Conservation (phyloP, 1,140 invertebrate species). For the Daktulosphaira vitifoliae region DNA sequence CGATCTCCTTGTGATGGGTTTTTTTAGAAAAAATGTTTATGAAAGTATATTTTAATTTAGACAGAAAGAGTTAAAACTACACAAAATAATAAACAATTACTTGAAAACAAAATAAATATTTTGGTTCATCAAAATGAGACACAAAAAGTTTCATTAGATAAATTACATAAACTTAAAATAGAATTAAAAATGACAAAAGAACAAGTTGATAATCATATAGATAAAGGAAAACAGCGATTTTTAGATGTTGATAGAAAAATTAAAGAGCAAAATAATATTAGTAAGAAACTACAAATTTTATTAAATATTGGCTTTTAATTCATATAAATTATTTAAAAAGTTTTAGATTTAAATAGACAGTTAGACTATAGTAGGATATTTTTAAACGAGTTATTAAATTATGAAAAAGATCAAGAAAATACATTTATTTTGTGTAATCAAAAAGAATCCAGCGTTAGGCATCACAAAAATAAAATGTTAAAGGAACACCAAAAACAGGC, state of each 20-base stretch:
- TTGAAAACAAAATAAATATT: conserved; percentile 19
- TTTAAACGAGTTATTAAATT: neutral
- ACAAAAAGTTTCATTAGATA: neutral
- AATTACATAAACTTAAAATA: conserved; percentile 8
- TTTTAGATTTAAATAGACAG: conserved; percentile 6
- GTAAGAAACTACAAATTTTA: neutral
- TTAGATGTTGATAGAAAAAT: neutral
- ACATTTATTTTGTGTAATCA: conserved; percentile 26
- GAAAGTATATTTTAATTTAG: too few relatives aligned
- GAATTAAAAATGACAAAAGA: conserved; percentile 10
- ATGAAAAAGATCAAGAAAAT: conserved; percentile 28
- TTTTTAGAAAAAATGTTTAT: too few relatives aligned
- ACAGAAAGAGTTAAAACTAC: neutral
- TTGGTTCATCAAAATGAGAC: neutral
- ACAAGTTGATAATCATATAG: neutral
- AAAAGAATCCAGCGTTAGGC: conserved; percentile 14
- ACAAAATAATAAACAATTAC: conserved; percentile 15
- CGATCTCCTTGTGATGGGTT: too few relatives aligned
- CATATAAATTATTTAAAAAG: neutral
- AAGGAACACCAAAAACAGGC: conserved; percentile 28
- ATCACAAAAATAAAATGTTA: conserved; percentile 21
- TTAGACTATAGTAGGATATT: neutral
- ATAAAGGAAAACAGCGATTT: neutral
- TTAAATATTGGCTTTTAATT: too few relatives aligned
- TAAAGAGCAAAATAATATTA: neutral